Evolutionary conservation across 2,113 vertebrate species (phyloP).

Genomic region (Calyptomena viridis): DNA sequence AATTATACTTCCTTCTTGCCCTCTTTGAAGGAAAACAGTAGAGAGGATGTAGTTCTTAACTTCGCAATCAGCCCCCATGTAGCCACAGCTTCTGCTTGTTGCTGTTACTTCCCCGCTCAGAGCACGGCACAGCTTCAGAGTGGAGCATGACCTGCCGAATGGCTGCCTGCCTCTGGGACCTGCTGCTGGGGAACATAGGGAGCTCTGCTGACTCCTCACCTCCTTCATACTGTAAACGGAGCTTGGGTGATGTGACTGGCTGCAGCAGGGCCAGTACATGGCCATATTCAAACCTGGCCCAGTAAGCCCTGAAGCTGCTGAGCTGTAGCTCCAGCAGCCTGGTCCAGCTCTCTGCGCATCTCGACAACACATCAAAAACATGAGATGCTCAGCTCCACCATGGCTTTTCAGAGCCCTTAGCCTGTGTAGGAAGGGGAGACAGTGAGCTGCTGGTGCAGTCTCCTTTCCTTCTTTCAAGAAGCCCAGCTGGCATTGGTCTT

Average conservation of each 20-base stretch:
- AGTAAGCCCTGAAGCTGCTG: not conserved
- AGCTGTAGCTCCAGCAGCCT: not conserved
- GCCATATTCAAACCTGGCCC: not conserved
- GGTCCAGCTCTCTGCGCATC: not conserved
- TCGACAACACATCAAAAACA: not conserved
- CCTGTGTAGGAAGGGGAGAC: not conserved
- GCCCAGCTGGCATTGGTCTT: not conserved
- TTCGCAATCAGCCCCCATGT: not conserved
- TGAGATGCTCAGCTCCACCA: not conserved
- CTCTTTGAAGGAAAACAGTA: not conserved
- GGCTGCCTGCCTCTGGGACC: not conserved
- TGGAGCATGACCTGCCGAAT: rapidly evolving
- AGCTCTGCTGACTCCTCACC: rapidly evolving
- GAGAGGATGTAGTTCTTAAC: not conserved
- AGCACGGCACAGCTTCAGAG: not conserved
- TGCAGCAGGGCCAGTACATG: not conserved
- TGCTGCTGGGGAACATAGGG: not conserved
- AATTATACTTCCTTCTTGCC: not conserved
- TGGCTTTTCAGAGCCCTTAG: not conserved
- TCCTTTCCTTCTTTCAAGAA: not conserved
- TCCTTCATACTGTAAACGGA: not conserved
- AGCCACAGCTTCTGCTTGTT: not conserved
- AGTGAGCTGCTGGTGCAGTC: not conserved
- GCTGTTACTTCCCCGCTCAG: not conserved
- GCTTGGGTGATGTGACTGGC: not conserved